Percentiles rank a stretch among this genome's conserved stretches.
Evolutionary conservation across 2,888 invertebrate genomes (phyloP).

Genomic region (Yponomeuta sedellus): DNA sequence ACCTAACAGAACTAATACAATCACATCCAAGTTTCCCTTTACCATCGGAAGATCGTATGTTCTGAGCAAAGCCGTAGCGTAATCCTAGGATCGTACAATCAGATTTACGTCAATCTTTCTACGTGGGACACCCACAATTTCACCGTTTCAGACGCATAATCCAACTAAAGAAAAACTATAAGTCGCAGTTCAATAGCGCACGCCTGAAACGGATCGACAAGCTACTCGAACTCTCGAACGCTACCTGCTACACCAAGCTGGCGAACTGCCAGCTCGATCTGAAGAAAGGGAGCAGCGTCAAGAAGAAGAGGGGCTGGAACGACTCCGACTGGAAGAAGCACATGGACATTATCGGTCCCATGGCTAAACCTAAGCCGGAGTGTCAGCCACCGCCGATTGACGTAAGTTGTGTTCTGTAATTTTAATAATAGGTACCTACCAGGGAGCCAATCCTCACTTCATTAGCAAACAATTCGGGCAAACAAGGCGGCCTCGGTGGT

Average conservation of each 20-base stretch:
- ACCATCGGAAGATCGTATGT: too few species aligned
- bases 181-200: constrained; percentile 41
- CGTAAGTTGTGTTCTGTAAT: constrained; percentile 30
- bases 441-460: too few species aligned
- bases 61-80: too few species aligned
- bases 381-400: constrained; percentile 35
- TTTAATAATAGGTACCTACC: too few species aligned
- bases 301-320: constrained; percentile 52
- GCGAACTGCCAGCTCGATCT: constrained; percentile 55
- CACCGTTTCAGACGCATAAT: not conserved
- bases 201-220: constrained; percentile 50
- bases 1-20: too few species aligned
- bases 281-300: constrained; percentile 33
- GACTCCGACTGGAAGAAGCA: constrained; percentile 67
- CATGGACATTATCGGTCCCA: constrained; percentile 59
- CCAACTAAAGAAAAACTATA: constrained; percentile 42
- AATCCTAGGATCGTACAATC: too few species aligned
- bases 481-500: too few species aligned
- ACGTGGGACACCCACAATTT: not conserved
- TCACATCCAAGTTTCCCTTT: too few species aligned
- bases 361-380: constrained; percentile 46
- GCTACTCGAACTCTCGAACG: constrained; percentile 56
- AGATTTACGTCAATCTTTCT: too few species aligned
- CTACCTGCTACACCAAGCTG: constrained; percentile 53
- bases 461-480: too few species aligned